Evolutionary conservation across 2,113 vertebrate species (phyloP).

Genomic region (Macquaria australasica): DNA sequence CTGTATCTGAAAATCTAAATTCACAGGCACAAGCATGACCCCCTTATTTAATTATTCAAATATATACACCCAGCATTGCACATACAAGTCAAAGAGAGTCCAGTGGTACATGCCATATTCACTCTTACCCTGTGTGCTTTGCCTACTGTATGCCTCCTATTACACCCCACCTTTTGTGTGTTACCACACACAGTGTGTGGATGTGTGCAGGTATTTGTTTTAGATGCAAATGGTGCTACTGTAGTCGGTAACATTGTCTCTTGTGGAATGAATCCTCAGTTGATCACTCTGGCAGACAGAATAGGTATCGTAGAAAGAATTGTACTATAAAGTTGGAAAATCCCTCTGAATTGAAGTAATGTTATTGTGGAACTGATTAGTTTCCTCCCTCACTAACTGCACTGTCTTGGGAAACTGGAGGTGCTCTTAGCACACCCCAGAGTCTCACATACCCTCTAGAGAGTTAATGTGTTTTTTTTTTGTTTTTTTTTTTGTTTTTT

Average conservation of each 20-base stretch:
- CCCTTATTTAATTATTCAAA: constrained; percentile 10
- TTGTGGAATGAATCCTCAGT: constrained; percentile 16
- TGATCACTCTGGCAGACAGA: constrained; percentile 1
- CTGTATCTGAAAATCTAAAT: constrained; percentile 61
- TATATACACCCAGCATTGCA: constrained; percentile 5
- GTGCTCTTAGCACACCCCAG: neutral
- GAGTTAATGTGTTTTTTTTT: neutral
- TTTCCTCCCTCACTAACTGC: neutral
- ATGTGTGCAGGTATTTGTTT: constrained; percentile 24
- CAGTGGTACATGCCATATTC: neutral
- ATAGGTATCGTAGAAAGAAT: neutral
- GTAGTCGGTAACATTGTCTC: constrained; percentile 8
- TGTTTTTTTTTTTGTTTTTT: neutral
- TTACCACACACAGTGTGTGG: neutral
- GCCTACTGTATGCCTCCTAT: constrained; percentile 1
- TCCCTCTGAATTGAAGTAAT: constrained; percentile 10
- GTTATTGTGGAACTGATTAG: neutral
- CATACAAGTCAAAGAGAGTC: constrained; percentile 9
- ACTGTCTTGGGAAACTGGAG: constrained; percentile 29
- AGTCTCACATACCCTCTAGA: constrained; percentile 16
- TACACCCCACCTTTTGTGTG: constrained; percentile 17
- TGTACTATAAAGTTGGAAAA: constrained; percentile 2
- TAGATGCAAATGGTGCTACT: constrained; percentile 24
- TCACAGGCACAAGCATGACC: constrained; percentile 9
- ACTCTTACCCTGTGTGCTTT: constrained; percentile 9